These are phyloP conservation scores for Drosophila ambigua DNA, from an alignment of 1,140 invertebrate genomes.

Conservation along the genomic window DNA sequence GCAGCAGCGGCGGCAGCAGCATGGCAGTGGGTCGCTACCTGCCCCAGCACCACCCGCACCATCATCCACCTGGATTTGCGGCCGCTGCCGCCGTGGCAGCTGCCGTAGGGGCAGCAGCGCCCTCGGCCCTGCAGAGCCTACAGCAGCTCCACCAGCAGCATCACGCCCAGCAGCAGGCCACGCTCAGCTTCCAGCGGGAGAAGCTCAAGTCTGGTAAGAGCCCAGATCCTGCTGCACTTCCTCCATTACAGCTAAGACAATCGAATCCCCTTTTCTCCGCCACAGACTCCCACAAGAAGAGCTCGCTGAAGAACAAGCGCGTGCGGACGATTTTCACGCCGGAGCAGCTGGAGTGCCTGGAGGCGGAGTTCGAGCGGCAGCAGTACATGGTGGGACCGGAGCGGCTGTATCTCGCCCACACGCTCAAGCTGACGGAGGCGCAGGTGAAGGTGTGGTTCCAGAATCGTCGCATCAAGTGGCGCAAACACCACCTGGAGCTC, in stretches of 20 bases:
- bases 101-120: constrained; percentile 54
- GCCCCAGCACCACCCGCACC: constrained; percentile 44
- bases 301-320: constrained; percentile 87
- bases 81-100: constrained; percentile 67
- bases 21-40: constrained; percentile 56
- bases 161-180: constrained; percentile 80
- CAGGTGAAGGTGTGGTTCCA: constrained; percentile 99
- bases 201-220: constrained; percentile 77
- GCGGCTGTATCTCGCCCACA: constrained; percentile 93
- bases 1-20: constrained; percentile 22
- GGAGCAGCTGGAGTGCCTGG: constrained; percentile 95
- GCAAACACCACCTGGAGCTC: constrained; percentile 95
- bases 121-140: constrained; percentile 79
- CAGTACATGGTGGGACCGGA: constrained; percentile 98
- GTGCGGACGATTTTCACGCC: constrained; percentile 97
- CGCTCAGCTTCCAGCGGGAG: constrained; percentile 72
- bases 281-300: constrained; percentile 73
- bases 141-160: constrained; percentile 83
- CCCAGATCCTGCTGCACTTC: background rate
- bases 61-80: constrained; percentile 31
- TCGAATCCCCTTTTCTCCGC: background rate
- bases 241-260: background rate
- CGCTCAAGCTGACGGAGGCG: constrained; percentile 94
- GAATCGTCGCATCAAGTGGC: constrained; percentile 97
- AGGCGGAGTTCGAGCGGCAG: constrained; percentile 95